Percentiles rank a stretch among this genome's conserved stretches.
Evolutionary conservation across 1,140 invertebrate genomes (phyloP).

Genomic region (Wasmannia auropunctata): DNA sequence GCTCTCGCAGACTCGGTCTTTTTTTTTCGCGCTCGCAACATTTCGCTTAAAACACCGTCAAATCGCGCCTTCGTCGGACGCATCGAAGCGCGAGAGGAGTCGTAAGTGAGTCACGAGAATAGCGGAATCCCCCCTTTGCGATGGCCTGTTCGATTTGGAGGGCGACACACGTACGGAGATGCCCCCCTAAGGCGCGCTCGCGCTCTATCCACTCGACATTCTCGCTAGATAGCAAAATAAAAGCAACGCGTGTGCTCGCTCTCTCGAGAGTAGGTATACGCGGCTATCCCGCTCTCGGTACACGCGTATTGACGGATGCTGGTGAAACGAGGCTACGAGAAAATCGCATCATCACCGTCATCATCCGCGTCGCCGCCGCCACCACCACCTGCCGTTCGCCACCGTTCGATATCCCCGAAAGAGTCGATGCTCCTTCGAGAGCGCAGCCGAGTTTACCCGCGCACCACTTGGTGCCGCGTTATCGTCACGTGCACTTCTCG

Average conservation of each 20-base stretch:
- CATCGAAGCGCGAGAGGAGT: neutral
- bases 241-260: conserved; percentile 36
- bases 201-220: neutral
- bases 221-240: conserved; percentile 37
- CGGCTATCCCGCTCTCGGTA: no score
- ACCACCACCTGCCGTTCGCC: conserved; percentile 55
- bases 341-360: conserved; percentile 67
- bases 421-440: conserved; percentile 54
- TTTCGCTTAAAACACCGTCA: neutral
- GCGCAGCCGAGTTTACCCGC: conserved; percentile 56
- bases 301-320: conserved; percentile 21
- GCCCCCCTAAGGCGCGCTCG: neutral
- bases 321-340: conserved; percentile 75
- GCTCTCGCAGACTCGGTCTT: neutral
- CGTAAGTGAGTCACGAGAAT: conserved; percentile 45
- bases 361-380: conserved; percentile 40
- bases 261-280: no score
- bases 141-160: conserved; percentile 30
- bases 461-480: conserved; percentile 68
- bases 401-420: conserved; percentile 57
- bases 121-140: conserved; percentile 22
- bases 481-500: conserved; percentile 64
- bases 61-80: neutral
- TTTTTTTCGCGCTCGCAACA: neutral
- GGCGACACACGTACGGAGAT: neutral